Conservation (phyloP, 2,797 vertebrate genomes). For the Argya squamiceps region DNA sequence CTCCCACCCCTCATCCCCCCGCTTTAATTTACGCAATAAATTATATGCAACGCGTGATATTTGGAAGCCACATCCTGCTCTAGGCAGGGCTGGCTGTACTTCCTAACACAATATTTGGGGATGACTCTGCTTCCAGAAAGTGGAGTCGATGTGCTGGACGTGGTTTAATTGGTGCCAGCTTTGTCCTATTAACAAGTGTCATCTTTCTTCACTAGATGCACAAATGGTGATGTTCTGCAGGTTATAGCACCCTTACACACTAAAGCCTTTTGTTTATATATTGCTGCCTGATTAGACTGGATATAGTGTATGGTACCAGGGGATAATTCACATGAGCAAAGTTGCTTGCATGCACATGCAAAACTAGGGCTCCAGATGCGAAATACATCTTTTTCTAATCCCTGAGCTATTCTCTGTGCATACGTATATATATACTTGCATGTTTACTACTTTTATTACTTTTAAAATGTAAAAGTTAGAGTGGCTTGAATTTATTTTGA, state of each 20-base stretch:
- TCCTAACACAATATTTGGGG: not conserved
- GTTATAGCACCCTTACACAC: not conserved
- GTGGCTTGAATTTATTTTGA: slow-evolving; percentile 11
- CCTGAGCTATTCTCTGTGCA: not conserved
- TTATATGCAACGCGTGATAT: not conserved
- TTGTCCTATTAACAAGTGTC: slow-evolving; percentile 9
- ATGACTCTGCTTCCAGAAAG: slow-evolving; percentile 47
- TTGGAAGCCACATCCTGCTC: slow-evolving; percentile 59
- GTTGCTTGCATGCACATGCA: not conserved
- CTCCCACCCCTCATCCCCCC: not conserved
- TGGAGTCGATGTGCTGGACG: not conserved
- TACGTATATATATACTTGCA: not conserved
- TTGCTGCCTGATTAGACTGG: slow-evolving; percentile 1
- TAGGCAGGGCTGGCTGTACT: slow-evolving; percentile 36
- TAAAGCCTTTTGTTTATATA: not conserved
- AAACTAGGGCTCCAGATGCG: not conserved
- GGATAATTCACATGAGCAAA: not conserved
- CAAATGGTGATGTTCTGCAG: not conserved
- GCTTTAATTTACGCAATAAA: not conserved
- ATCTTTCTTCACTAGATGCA: not conserved
- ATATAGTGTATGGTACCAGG: slow-evolving; percentile 1
- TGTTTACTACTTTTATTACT: slow-evolving; percentile 27
- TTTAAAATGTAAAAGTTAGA: slow-evolving; percentile 50
- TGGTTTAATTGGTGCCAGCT: slow-evolving; percentile 44
- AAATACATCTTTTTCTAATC: slow-evolving; percentile 42